A percentile compares a stretch with the other conserved stretches of the same genome.
phyloP scores from a whole-genome alignment of 2,888 invertebrate genomes.

The Buathra laborator region DNA sequence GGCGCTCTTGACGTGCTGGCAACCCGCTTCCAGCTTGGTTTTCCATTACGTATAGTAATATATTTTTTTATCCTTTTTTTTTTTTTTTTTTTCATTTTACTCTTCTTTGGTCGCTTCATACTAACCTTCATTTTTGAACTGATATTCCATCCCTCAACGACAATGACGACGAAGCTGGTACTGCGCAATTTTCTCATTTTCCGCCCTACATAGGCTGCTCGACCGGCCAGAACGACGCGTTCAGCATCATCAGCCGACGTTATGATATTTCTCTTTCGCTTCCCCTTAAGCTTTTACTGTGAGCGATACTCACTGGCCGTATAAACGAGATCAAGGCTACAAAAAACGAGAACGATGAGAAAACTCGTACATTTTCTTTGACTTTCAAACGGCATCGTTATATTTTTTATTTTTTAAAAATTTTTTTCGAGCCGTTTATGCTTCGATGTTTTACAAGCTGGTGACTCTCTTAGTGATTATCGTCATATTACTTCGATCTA shows the following conservation, averaged over 20 bases:
- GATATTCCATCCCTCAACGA: constrained; percentile 51
- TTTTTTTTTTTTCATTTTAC: constrained; percentile 33
- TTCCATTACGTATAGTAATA: constrained; percentile 45
- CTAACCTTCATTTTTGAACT: constrained; percentile 25
- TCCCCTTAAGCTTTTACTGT: constrained; percentile 24
- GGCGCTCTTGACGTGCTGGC: constrained; percentile 2
- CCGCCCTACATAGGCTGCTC: constrained; percentile 16
- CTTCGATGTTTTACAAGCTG: constrained; percentile 1
- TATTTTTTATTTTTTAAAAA: neutral
- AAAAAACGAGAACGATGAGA: constrained; percentile 7
- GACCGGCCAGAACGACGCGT: constrained; percentile 20
- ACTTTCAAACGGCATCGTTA: neutral
- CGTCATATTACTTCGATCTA: too few relatives aligned
- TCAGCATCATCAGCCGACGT: constrained; percentile 32
- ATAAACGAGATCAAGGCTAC: constrained; percentile 37
- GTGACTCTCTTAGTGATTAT: too few relatives aligned
- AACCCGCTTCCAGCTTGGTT: constrained; percentile 31
- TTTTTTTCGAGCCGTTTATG: neutral
- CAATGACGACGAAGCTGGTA: constrained; percentile 24
- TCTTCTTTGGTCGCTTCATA: constrained; percentile 4
- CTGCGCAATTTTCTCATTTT: constrained; percentile 48
- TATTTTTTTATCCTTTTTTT: constrained; percentile 35
- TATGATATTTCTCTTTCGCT: constrained; percentile 48
- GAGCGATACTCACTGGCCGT: constrained; percentile 1
- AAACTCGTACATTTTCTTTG: neutral